phyloP scores from a whole-genome alignment of 2,888 invertebrate species.

The Meganola albula region DNA sequence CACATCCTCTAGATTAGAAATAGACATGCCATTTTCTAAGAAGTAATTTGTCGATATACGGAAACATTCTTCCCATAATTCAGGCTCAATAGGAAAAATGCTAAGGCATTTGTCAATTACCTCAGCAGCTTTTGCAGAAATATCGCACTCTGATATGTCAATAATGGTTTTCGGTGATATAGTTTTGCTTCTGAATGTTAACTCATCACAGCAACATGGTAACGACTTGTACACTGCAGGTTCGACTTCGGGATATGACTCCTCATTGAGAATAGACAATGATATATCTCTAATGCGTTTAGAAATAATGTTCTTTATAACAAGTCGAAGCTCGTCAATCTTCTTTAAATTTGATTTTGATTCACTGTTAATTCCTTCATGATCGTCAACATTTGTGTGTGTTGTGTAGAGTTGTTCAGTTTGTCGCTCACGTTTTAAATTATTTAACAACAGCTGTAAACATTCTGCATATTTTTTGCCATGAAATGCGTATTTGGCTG shows the following conservation, averaged over 20 bases:
- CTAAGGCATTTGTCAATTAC: slow-evolving; percentile 61
- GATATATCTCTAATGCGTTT: slow-evolving; percentile 65
- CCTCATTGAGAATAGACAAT: slow-evolving; percentile 57
- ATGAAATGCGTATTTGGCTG: slow-evolving; percentile 62
- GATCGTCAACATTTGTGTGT: slow-evolving; percentile 36
- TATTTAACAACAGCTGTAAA: slow-evolving; percentile 46
- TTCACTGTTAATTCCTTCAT: slow-evolving; percentile 17
- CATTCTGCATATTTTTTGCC: slow-evolving; percentile 53
- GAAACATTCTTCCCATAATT: slow-evolving; percentile 64
- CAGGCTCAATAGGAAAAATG: slow-evolving; percentile 55
- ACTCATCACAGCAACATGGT: slow-evolving; percentile 62
- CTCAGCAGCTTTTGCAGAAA: slow-evolving; percentile 50
- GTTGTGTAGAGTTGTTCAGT: slow-evolving; percentile 42
- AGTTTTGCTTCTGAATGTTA: slow-evolving; percentile 38
- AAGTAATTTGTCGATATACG: slow-evolving; percentile 59
- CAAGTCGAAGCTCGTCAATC: slow-evolving; percentile 49
- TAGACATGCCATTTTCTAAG: slow-evolving; percentile 53
- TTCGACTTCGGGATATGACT: slow-evolving; percentile 48
- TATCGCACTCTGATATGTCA: slow-evolving; percentile 29
- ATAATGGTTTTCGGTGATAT: slow-evolving; percentile 19
- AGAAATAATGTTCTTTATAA: slow-evolving; percentile 52
- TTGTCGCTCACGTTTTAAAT: slow-evolving; percentile 37
- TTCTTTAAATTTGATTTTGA: slow-evolving; percentile 29
- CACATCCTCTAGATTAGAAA: slow-evolving; percentile 73
- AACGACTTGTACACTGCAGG: slow-evolving; percentile 38